Evolutionary conservation across 2,888 invertebrate species (phyloP), one percentile per base, ranked within the genome.

Genomic region (Sarcophaga carnaria): DNA sequence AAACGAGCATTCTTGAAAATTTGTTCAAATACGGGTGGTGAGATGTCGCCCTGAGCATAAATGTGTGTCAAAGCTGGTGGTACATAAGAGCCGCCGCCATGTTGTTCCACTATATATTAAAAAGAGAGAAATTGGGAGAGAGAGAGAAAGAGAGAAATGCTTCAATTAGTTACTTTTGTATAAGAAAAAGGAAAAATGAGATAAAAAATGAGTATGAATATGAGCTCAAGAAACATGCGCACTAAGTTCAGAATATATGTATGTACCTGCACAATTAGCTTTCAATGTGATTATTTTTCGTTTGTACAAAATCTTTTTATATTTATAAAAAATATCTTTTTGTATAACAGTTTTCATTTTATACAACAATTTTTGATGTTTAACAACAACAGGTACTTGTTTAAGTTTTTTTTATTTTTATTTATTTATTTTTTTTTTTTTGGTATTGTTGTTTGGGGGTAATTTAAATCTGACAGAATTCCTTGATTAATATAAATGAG

Each of bases 21-120:
- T 94, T 98, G 97, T 94, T 98, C 98, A 94, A 99, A 98, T 90
- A 98, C 97, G 88, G 98, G 98, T 84, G 98, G 98, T 89, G 98
- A 97, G 89, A 97, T 97, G 91, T 96, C 96, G 90, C 97, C 96
- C 87, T 96, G 96, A 92, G 95, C 94, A 90, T 95, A 94, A 74
- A 94, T 94, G 87, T 93, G 93, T 90, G 92, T 92, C 89, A 93
- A 86, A 86, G 94, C 91, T 72, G 94, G 92, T 84, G 91, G 93
- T 89, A 94, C 90, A 72, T 90, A 91, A 88, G 90, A 88, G 88
- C 90, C 91, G 88, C 90, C 91, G 89, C 92, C 92, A 88, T 91
- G 91, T 89, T 90, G 90, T 80, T 90, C 92, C 90, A 92, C 91
- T 91, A 89, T 84, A 93, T 1, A 8, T 37, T 8, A 49, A 60